phyloP scores from a whole-genome alignment of 2,888 invertebrate species.

The Cheiracanthium punctorium region DNA sequence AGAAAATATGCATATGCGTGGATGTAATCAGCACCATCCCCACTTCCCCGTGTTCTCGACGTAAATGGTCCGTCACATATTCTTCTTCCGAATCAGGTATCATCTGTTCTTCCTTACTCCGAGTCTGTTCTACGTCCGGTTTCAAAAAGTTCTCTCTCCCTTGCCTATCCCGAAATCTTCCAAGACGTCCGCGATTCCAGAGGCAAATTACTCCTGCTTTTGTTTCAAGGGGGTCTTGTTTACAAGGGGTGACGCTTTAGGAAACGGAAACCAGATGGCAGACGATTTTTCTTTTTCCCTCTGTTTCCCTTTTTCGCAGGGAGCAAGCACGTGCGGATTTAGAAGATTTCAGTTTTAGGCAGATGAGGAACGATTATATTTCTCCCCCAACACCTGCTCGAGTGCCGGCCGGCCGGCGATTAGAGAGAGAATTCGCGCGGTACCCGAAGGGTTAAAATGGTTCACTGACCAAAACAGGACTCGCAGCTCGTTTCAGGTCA shows the following conservation, averaged over 20 bases:
- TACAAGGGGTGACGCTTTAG: constrained; percentile 10
- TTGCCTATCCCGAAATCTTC: neutral
- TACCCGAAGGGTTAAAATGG: constrained; percentile 26
- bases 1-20: too few species aligned
- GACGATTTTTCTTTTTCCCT: constrained; percentile 21
- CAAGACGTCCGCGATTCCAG: neutral
- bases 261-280: constrained; percentile 66
- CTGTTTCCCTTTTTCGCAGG: too few species aligned
- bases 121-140: constrained; percentile 28
- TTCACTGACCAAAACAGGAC: constrained; percentile 39
- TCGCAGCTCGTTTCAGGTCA: neutral
- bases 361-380: constrained; percentile 9
- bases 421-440: neutral
- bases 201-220: constrained; percentile 33
- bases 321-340: constrained; percentile 13
- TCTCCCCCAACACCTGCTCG: constrained; percentile 25
- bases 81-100: neutral
- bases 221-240: constrained; percentile 42
- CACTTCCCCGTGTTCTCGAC: neutral
- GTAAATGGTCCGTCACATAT: neutral
- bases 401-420: neutral
- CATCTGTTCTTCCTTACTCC: too few species aligned
- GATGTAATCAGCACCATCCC: too few species aligned
- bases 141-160: neutral
- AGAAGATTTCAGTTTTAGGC: neutral